Evolutionary conservation across 1,140 invertebrate genomes (phyloP), one percentile per base, ranked within the genome.

Genomic region (Caerostris extrusa): DNA sequence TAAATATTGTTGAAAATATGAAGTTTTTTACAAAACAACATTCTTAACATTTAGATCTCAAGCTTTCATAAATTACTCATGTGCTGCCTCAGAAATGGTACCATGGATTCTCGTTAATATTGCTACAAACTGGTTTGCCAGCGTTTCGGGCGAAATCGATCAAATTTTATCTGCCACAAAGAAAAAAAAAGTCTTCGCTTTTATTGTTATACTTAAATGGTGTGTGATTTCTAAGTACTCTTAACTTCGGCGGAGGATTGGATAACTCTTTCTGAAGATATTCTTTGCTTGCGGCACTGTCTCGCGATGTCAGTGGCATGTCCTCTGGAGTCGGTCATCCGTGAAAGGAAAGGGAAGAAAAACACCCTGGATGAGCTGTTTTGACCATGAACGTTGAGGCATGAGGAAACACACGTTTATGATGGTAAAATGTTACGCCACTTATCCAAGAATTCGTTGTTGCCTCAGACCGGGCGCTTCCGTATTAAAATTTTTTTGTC

Each of bases 381-480:
- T 92, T 92, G 90, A 91, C 90, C 90, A 91, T 91, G 90, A 91
- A 91, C 67, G 69, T 71, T 91, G 56, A 91, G 58, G 69, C 77
- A 91, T 82, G 90, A 91, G 90, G 90, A 91, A 91, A 91, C 61
- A 53, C 50, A 10, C n/a, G 12, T 88, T 88, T 64, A 50, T 88
- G 86, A 53, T 64, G 56, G 86, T 34, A 34, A 64, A 88, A 88
- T 88, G 56, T 61, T 88, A 64, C 61, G 86, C 58, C 86, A 64
- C 86, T 55, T 61, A 88, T 61, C 86, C 14, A 64, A 88, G 86
- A 88, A 88, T 88, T 61, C 86, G 50, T 88, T 64, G 14, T n/a
- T 64, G 14, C 61, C 58, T 85, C 10, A 83, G 86, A 64, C 86
- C 34, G 10, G 55, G 57, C 60, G 86, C 86, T 88, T 88, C 86